A percentile compares a stretch with the other conserved stretches of the same genome.
Conservation (phyloP, 1,140 invertebrate genomes). For the Drosophila triauraria region DNA sequence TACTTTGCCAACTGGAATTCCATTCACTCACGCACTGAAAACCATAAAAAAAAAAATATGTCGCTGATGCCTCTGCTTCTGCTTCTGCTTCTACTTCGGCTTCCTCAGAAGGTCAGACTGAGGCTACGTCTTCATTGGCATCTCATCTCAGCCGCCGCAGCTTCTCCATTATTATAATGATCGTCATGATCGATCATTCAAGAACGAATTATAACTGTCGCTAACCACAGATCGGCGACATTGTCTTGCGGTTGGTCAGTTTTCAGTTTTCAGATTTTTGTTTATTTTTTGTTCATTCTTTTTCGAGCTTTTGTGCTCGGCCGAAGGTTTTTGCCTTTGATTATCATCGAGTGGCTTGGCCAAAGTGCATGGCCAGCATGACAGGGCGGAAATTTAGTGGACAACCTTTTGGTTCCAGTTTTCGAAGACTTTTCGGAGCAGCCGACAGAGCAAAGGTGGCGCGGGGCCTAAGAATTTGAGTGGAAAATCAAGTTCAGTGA, state of each 20-base stretch:
- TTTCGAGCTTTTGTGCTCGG: conserved; percentile 22
- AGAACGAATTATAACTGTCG: conserved; percentile 47
- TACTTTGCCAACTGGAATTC: conserved; percentile 12
- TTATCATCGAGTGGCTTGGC: conserved; percentile 44
- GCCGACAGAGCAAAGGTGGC: not conserved
- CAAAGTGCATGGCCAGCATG: conserved; percentile 62
- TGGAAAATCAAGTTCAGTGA: conserved; percentile 23
- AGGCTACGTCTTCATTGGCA: conserved; percentile 32
- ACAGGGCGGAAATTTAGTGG: conserved; percentile 39
- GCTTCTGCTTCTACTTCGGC: not conserved
- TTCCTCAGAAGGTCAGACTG: conserved; percentile 35
- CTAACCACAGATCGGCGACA: conserved; percentile 45
- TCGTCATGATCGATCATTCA: conserved; percentile 47
- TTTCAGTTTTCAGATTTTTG: conserved; percentile 3
- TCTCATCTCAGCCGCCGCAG: not conserved
- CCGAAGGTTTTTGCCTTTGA: conserved; percentile 50
- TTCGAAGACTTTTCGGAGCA: not conserved
- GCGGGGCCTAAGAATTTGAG: not conserved
- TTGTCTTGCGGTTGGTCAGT: conserved; percentile 51
- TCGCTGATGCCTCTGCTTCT: conserved; percentile 4
- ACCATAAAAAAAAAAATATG: conserved; percentile 33
- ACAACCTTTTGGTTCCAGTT: conserved; percentile 32
- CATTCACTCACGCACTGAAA: conserved; percentile 32
- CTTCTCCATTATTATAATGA: conserved; percentile 10
- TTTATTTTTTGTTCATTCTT: conserved; percentile 5